phyloP scores from a whole-genome alignment of 2,113 vertebrate species.

The Vimba vimba region DNA sequence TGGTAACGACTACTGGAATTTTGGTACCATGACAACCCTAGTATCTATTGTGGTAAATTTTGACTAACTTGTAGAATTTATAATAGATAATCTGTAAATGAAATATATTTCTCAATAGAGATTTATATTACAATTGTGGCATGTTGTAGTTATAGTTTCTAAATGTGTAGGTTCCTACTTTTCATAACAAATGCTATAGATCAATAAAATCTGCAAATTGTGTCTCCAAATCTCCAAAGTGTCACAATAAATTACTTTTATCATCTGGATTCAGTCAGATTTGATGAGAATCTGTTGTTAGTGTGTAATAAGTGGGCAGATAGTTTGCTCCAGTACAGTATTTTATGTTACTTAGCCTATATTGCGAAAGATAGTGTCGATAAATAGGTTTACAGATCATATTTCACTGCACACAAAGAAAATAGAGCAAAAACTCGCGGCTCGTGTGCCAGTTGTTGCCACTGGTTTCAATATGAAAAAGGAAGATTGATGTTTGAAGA shows the following conservation, averaged over 20 bases:
- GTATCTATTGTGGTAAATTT: too few species aligned
- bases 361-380: background rate
- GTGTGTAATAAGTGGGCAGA: background rate
- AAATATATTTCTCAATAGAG: too few species aligned
- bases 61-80: too few species aligned
- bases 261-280: background rate
- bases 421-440: background rate
- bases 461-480: background rate
- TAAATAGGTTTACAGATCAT: background rate
- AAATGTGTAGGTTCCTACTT: too few species aligned
- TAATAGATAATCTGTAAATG: too few species aligned
- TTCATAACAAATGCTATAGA: too few species aligned
- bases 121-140: too few species aligned
- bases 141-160: too few species aligned
- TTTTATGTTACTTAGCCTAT: background rate
- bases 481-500: background rate
- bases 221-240: background rate
- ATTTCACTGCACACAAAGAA: background rate
- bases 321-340: background rate
- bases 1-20: too few species aligned
- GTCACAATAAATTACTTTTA: background rate
- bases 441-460: background rate
- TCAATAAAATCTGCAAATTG: too few species aligned
- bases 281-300: background rate
- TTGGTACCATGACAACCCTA: too few species aligned